phyloP scores from a whole-genome alignment of 2,113 vertebrate species.

The Cottus gobio region DNA sequence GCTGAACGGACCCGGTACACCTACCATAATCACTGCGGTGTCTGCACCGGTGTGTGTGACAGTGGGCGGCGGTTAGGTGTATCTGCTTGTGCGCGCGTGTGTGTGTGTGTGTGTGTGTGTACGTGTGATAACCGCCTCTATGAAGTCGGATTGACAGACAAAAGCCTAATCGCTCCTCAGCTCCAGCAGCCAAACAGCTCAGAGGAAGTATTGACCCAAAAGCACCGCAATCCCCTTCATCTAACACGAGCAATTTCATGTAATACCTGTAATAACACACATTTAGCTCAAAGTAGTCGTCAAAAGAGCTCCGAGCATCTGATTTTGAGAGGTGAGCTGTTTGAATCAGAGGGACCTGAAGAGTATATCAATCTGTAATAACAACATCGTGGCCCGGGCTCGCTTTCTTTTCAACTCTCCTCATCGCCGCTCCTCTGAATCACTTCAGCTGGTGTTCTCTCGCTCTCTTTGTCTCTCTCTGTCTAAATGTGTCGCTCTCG shows the following conservation, averaged over 20 bases:
- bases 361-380: slow-evolving; percentile 64
- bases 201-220: slow-evolving; percentile 98
- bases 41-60: slow-evolving; percentile 33
- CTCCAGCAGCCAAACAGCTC: slow-evolving; percentile 90
- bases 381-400: slow-evolving; percentile 46
- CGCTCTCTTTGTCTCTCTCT: slow-evolving; percentile 9
- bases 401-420: slow-evolving; percentile 39
- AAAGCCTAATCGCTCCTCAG: slow-evolving; percentile 90
- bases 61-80: slow-evolving; percentile 34
- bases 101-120: slow-evolving; percentile 20
- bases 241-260: slow-evolving; percentile 97
- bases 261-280: slow-evolving; percentile 98
- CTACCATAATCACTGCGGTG: slow-evolving; percentile 47
- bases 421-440: slow-evolving; percentile 16
- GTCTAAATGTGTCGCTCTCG: slow-evolving; percentile 45
- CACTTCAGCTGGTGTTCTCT: slow-evolving; percentile 17
- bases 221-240: slow-evolving; percentile 95
- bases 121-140: slow-evolving; percentile 75
- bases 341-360: slow-evolving; percentile 61
- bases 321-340: slow-evolving; percentile 86
- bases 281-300: slow-evolving; percentile 94
- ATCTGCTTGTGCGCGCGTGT: slow-evolving; percentile 12
- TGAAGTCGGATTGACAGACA: slow-evolving; percentile 92
- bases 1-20: slow-evolving; percentile 50
- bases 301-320: slow-evolving; percentile 88